Evolutionary conservation across 2,113 vertebrate species (phyloP), one percentile per base, ranked within the genome.

Genomic region (Ailuropoda melanoleuca): DNA sequence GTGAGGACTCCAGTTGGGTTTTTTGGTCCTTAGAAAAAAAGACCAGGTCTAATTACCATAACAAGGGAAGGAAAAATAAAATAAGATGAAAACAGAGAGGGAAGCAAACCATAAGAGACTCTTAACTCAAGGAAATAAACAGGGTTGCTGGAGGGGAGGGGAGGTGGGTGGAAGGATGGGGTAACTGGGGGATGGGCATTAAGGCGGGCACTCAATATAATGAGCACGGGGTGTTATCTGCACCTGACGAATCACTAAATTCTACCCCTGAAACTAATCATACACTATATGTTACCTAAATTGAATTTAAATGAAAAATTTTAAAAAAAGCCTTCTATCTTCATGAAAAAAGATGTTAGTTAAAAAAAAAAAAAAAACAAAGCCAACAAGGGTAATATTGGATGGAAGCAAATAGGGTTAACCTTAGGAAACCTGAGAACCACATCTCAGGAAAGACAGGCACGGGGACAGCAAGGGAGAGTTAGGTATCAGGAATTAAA

Each of bases 401-500:
- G 9, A 34, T 6, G 24, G 82, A 48, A 29, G 21, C 26, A 1
- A 3, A 21, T 0, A 10, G 56, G 26, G 14, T 6, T 4, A 13
- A 26, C 24, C 26, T 50, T 31, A n/a, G 62, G 48, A 72, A 66
- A 81, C 14, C 0, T 6, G 68, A 75, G 60, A 70, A 12, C 29
- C 23, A 0, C 9, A 29, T 75, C 18, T 90, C 2, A 26, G 24
- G 24, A 39, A 90, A 80, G 66, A 60, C 3, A 9, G 48, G 39
- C 11, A 72, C 19, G 80, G 75, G 17, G 68, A 37, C 4, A 80
- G 46, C 85, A n/a, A 0, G 48, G 82, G 80, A 39, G 39, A 80
- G 5, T 24, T 24, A 29, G 55, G 23, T 13, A 1, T 50, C 26
- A 34, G 3, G 55, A 31, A n/a, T 48, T 43, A 12, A 34, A 18